Evolutionary conservation across 2,888 invertebrate species (phyloP).

Genomic region (Aphidoletes aphidimyza): DNA sequence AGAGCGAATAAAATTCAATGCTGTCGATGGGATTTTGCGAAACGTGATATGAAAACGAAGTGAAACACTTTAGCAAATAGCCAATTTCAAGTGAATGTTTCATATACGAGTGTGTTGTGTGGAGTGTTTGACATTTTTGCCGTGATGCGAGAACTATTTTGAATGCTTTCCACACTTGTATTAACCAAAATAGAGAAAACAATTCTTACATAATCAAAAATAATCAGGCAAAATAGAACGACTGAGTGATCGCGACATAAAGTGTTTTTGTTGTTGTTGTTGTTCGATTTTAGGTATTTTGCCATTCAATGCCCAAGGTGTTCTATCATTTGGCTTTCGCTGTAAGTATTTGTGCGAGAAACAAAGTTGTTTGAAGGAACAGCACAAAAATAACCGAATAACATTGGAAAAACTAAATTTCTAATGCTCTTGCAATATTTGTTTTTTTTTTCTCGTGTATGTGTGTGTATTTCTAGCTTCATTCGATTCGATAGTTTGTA

Average conservation of each 20-base stretch:
- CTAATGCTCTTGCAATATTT: too few species aligned
- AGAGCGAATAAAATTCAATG: background rate
- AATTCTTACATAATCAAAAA: slow-evolving; percentile 3
- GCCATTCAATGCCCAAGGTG: too few species aligned
- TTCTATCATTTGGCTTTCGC: too few species aligned
- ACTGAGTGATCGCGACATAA: too few species aligned
- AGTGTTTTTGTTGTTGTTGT: too few species aligned
- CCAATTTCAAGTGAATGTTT: background rate
- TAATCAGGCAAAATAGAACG: background rate
- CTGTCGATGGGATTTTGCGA: slow-evolving; percentile 9
- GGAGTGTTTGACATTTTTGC: background rate
- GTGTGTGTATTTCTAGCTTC: background rate
- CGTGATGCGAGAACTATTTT: background rate
- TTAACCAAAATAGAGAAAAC: slow-evolving; percentile 28
- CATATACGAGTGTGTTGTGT: background rate
- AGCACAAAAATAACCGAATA: too few species aligned
- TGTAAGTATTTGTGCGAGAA: too few species aligned
- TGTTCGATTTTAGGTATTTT: too few species aligned
- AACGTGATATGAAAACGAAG: slow-evolving; percentile 16
- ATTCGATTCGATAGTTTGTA: background rate
- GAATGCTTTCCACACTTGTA: background rate
- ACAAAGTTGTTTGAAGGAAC: too few species aligned
- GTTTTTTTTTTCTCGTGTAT: too few species aligned
- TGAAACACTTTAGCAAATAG: background rate
- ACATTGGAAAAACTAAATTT: too few species aligned